These are phyloP conservation scores for Sebastes goodei DNA, from an alignment of 2,797 vertebrate species.

Conservation along the genomic window DNA sequence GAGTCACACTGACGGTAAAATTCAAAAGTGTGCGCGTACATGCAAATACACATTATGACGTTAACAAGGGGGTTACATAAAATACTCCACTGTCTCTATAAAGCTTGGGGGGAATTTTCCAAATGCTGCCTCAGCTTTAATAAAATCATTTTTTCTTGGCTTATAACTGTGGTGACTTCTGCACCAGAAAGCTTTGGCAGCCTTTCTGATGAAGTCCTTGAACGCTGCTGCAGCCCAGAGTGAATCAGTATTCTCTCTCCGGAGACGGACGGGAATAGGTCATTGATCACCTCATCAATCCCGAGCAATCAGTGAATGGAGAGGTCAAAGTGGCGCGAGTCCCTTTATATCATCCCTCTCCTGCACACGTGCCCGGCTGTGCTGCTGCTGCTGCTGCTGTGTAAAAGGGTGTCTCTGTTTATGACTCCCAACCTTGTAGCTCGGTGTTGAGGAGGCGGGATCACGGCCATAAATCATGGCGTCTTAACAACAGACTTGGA, in stretches of 20 bases:
- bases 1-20: slow-evolving; percentile 56
- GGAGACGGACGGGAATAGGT: slow-evolving; percentile 36
- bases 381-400: not conserved
- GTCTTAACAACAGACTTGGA: slow-evolving; percentile 22
- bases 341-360: not conserved
- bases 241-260: slow-evolving; percentile 36
- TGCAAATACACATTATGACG: slow-evolving; percentile 9
- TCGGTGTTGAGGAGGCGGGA: slow-evolving; percentile 20
- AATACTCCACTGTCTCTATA: slow-evolving; percentile 6
- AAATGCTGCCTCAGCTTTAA: slow-evolving; percentile 30
- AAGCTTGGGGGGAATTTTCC: not conserved
- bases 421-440: slow-evolving; percentile 30
- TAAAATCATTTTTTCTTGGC: slow-evolving; percentile 15
- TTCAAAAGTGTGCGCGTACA: not conserved
- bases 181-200: slow-evolving; percentile 13
- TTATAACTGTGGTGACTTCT: slow-evolving; percentile 2
- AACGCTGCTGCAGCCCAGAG: not conserved
- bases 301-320: slow-evolving; percentile 35
- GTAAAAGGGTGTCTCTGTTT: slow-evolving; percentile 27
- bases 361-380: not conserved
- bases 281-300: slow-evolving; percentile 68
- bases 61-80: slow-evolving; percentile 14
- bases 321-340: slow-evolving; percentile 23
- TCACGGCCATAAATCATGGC: slow-evolving; percentile 40
- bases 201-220: slow-evolving; percentile 33